Percentiles rank a stretch among this genome's conserved stretches.
Conservation (phyloP, 2,113 vertebrate genomes). For the Scomber japonicus region DNA sequence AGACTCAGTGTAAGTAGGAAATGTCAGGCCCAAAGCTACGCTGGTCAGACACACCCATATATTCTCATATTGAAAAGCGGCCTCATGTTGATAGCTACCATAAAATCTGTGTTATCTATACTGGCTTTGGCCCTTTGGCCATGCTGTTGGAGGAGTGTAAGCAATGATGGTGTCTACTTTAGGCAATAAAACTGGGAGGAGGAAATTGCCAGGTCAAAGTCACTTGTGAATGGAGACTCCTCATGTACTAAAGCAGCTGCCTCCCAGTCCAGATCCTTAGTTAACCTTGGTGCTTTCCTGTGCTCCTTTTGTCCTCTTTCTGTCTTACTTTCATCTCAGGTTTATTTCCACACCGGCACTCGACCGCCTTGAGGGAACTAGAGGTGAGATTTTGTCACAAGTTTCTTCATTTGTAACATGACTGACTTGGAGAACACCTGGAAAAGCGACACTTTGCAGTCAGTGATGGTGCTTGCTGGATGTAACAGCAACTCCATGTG, state of each 20-base stretch:
- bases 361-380: background rate
- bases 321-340: constrained; percentile 2
- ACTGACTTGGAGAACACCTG: background rate
- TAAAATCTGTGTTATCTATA: constrained; percentile 85
- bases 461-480: constrained; percentile 72
- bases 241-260: constrained; percentile 55
- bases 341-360: background rate
- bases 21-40: constrained; percentile 52
- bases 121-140: constrained; percentile 83
- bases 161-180: constrained; percentile 75
- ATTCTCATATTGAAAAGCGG: constrained; percentile 67
- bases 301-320: background rate
- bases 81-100: constrained; percentile 80
- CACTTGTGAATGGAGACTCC: constrained; percentile 52
- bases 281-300: constrained; percentile 32
- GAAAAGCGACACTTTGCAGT: background rate
- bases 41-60: constrained; percentile 81
- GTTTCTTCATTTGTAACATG: constrained; percentile 14
- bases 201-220: constrained; percentile 82
- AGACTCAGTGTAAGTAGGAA: constrained; percentile 60
- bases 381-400: background rate
- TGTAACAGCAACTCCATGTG: constrained; percentile 92
- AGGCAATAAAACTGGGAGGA: constrained; percentile 83
- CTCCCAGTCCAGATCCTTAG: constrained; percentile 30
- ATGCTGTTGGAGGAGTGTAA: constrained; percentile 63